Conservation (phyloP, 2,797 vertebrate genomes). For the Chromobotia macracanthus region DNA sequence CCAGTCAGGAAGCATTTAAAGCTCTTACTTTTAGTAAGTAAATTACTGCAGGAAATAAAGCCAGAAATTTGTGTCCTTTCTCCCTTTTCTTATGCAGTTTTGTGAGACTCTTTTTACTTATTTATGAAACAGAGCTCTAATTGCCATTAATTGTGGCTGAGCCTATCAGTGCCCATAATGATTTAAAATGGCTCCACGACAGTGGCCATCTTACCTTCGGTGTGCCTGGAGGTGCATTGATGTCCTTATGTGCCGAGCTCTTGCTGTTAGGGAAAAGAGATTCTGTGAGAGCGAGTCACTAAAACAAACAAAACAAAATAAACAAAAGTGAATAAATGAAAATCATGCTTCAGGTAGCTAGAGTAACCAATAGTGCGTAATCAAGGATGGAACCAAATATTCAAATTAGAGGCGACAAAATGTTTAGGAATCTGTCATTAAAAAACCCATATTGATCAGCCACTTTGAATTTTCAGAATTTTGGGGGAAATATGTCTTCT, state of each 20-base stretch:
- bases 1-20: slow-evolving; percentile 50
- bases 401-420: background rate
- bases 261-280: slow-evolving; percentile 80
- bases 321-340: background rate
- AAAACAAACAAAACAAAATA: background rate
- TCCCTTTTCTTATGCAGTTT: slow-evolving; percentile 39
- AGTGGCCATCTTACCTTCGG: slow-evolving; percentile 88
- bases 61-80: slow-evolving; percentile 45
- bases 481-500: too few relatives aligned
- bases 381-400: background rate
- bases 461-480: too few relatives aligned
- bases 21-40: slow-evolving; percentile 57
- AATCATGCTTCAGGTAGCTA: background rate
- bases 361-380: background rate
- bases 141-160: slow-evolving; percentile 51
- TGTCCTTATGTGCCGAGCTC: slow-evolving; percentile 90
- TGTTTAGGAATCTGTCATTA: too few relatives aligned
- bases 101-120: slow-evolving; percentile 43
- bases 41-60: slow-evolving; percentile 60
- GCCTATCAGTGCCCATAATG: slow-evolving; percentile 41
- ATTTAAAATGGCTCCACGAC: slow-evolving; percentile 10
- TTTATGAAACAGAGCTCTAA: slow-evolving; percentile 49
- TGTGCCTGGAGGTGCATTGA: slow-evolving; percentile 86
- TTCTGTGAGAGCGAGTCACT: background rate
- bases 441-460: too few relatives aligned